Evolutionary conservation across 2,797 vertebrate species (phyloP).

Genomic region (Siniperca undulata): DNA sequence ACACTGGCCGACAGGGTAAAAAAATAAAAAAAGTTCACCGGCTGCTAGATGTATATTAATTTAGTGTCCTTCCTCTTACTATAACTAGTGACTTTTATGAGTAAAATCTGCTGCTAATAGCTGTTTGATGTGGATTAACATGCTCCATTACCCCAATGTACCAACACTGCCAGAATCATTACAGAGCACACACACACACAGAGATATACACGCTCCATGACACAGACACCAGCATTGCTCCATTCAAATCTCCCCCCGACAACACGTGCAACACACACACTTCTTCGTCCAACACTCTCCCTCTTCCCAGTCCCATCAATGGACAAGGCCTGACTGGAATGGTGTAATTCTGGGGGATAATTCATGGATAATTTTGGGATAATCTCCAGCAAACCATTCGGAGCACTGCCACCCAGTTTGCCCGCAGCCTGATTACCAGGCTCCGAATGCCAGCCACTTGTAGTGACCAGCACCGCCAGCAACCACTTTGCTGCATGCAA

Average conservation of each 20-base stretch:
- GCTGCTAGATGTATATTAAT: slow-evolving; percentile 42
- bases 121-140: slow-evolving; percentile 85
- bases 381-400: slow-evolving; percentile 84
- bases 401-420: slow-evolving; percentile 84
- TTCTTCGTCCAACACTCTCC: slow-evolving; percentile 70
- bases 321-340: slow-evolving; percentile 80
- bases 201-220: slow-evolving; percentile 52
- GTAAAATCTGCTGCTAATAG: slow-evolving; percentile 78
- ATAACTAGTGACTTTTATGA: slow-evolving; percentile 63
- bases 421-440: slow-evolving; percentile 83
- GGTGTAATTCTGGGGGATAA: slow-evolving; percentile 84
- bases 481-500: slow-evolving; percentile 79
- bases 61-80: slow-evolving; percentile 36
- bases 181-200: slow-evolving; percentile 55
- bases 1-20: not conserved
- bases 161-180: slow-evolving; percentile 80
- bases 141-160: slow-evolving; percentile 84
- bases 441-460: slow-evolving; percentile 82
- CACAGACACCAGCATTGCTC: slow-evolving; percentile 64
- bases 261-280: slow-evolving; percentile 48
- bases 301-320: slow-evolving; percentile 75
- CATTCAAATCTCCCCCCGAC: slow-evolving; percentile 73
- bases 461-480: slow-evolving; percentile 82
- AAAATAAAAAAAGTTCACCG: not conserved
- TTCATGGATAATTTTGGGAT: slow-evolving; percentile 86